Evolutionary conservation across 2,888 invertebrate genomes (phyloP), one percentile per base, ranked within the genome.

Genomic region (Polyploca ridens): DNA sequence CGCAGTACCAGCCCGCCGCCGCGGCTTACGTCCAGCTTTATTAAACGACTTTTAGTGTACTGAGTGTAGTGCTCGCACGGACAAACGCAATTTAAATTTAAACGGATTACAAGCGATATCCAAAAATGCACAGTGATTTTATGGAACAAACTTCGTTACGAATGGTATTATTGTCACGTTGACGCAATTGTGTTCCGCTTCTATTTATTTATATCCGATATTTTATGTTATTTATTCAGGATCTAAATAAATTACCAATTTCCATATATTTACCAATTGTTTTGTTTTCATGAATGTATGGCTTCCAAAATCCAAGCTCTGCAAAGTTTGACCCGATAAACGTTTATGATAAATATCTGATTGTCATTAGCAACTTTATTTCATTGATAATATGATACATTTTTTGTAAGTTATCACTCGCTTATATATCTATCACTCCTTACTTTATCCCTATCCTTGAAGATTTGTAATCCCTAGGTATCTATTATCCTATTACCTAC

Each of bases 21-120:
- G 84, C 87, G 1, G 87, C 90, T 19, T 90, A 91, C 71, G 77
- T 90, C 19, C 90, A 90, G 77, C 77, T 88, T 65, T 79, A 62
- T 57, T 38, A 62, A 13, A 69, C 69, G 41, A 61, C 41, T 27
- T 41, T 33, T 33, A n/a, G 19, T 8, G 54, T 54, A 49, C 8
- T 16, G 49, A 54, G 54, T 54, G 54, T 10, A 38, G 54, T 54
- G 54, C 54, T 54, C 66, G 61, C 65, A 62, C 66, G 70, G 75
- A 76, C 70, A 71, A 69, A 79, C 77, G 72, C 76, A 78, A 79
- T 81, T 79, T 77, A 77, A 71, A 79, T 79, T 76, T 76, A 68
- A 71, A 72, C 70, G 74, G 76, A 78, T 78, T 78, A 73, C 68
- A 71, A 64, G 62, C 68, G 67, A 77, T 69, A n/a, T 19, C 19